Conservation (phyloP, 2,797 vertebrate species). For the Acridotheres tristis region DNA sequence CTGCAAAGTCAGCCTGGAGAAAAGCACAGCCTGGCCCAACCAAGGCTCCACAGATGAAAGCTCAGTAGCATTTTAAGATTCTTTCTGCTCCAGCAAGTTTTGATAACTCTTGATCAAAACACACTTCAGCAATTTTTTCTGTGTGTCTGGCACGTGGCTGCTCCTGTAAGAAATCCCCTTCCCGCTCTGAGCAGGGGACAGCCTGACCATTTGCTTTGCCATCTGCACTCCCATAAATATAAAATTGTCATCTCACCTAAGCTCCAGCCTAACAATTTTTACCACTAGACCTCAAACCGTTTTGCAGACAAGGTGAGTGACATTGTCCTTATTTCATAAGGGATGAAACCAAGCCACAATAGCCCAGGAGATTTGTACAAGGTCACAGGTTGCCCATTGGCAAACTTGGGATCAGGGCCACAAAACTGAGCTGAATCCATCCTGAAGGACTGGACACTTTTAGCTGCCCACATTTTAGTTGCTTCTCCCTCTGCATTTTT, state of each 20-base stretch:
- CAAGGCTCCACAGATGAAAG: not conserved
- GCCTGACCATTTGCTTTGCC: not conserved
- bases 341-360: not conserved
- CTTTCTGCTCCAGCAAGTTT: constrained; percentile 18
- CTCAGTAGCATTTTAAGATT: constrained; percentile 17
- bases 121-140: constrained; percentile 14
- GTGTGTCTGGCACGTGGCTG: not conserved
- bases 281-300: not conserved
- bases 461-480: not conserved
- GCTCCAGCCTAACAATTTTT: not conserved
- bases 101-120: constrained; percentile 11
- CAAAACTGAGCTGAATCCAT: not conserved
- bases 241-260: not conserved
- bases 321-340: not conserved
- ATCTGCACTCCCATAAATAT: not conserved
- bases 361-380: not conserved
- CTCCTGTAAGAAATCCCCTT: not conserved
- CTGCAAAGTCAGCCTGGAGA: constrained; percentile 3
- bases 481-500: not conserved
- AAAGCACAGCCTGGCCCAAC: not conserved
- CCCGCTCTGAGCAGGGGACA: not conserved
- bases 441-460: not conserved
- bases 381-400: not conserved
- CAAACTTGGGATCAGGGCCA: not conserved
- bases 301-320: not conserved